Base-by-base conservation (phyloP, 92 coral and sea anemone genomes). In the Phenganax subtilis region DNA sequence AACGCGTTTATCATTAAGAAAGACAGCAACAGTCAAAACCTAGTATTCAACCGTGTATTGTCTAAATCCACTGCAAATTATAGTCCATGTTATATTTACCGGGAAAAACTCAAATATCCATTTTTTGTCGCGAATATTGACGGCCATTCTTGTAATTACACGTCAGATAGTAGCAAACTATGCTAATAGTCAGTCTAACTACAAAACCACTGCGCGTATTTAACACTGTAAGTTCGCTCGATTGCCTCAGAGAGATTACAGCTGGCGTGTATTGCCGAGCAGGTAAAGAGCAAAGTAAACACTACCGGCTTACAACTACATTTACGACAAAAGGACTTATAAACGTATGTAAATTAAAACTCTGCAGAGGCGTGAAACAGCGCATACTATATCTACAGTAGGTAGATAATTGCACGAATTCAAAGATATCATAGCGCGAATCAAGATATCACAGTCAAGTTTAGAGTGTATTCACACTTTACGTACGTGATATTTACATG, bases 71-170 rank as follows among this genome's bases (percentile, higher is more conserved):
- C 31, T 3, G 9, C 8, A 75, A 78, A 54, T 54, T 44, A 16
- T 65, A 37, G 55, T n/a, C 28, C n/a, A 77, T 31, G 25, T 47
- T 3, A 17, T 73, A 25, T 76, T 86, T 91, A 93, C 99, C 99
- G 99, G 99, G 84, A 92, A 96, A 78, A 86, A 96, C 81, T 96
- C 99, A 88, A 96, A 96, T 74, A 96, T 96, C 99, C 99, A 96
- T 65, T 85, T 89, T 83, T 89, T 96, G 81, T 96, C 99, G 82
- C 97, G 86, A 51, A 93, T 90, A 75, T 89, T 85, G 65, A 84
- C 75, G 52, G 96, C 88, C 71, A 88, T 84, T 67, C 85, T 81
- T 47, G 87, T 90, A 86, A 37, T 37, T 37, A 37, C 47, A 37
- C 47, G 47, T 37, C 47, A 88, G 70, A 15, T 81, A 66, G 57